Conservation (phyloP, 2,113 vertebrate species). For the Fregata magnificens region DNA sequence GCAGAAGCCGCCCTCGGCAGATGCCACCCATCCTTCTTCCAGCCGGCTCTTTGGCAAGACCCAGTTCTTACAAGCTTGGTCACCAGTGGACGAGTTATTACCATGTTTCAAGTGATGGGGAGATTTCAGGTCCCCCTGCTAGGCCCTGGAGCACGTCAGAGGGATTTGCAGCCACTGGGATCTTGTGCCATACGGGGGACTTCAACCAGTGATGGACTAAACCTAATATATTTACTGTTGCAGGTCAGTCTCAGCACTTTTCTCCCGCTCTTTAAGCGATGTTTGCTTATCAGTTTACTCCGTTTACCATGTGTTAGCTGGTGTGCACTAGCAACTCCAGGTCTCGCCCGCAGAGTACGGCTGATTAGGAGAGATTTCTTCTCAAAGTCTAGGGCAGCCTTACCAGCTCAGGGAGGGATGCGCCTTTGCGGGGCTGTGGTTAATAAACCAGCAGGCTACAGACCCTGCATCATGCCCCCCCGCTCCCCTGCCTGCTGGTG, state of each 20-base stretch:
- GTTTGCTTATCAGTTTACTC: neutral
- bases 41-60: neutral
- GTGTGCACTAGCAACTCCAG: neutral
- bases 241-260: neutral
- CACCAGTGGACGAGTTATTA: neutral
- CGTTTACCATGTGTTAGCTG: neutral
- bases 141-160: neutral
- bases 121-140: rapidly evolving
- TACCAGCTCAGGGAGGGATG: neutral
- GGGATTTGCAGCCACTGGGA: neutral
- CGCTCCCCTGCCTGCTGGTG: rapidly evolving
- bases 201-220: neutral
- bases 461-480: too few relatives aligned
- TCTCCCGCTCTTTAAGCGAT: neutral
- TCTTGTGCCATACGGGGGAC: neutral
- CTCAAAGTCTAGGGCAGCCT: neutral
- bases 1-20: neutral
- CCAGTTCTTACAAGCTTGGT: neutral
- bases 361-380: neutral
- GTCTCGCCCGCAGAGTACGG: neutral
- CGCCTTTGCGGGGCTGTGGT: neutral
- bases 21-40: neutral
- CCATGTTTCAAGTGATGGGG: neutral
- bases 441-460: neutral
- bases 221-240: neutral